Evolutionary conservation across 2,113 vertebrate species (phyloP), one percentile per base, ranked within the genome.

Genomic region (Phrynosoma blainvillii): DNA sequence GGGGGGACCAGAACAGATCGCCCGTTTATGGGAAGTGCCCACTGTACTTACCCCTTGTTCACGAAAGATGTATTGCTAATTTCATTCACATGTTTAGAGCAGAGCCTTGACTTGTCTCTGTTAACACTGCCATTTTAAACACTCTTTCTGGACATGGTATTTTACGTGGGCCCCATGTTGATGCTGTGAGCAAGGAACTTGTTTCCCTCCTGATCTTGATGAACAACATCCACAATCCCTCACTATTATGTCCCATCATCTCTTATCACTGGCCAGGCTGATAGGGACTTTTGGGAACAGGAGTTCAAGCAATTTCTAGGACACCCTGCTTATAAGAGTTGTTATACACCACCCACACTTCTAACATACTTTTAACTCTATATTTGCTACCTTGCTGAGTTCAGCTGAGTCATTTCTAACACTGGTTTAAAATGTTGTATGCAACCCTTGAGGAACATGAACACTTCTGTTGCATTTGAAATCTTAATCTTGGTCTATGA

Each of bases 401-500:
- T 75, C 52, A n/a, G 56, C 16, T 3, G n/a, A 68, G 9, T 40
- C 3, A n/a, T 59, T 76, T 76, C 13, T 80, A 77, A 59, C 52
- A 82, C 12, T 56, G 27, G 25, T 71, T 84, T 32, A 66, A 36
- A 20, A 80, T 54, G 3, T 82, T 84, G 9, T 89, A 21, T 20
- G 81, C 88, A 76, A 74, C 20, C 3, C 25, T 87, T 90, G 83
- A 74, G 88, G 91, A 90, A 30, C 11, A 59, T 18, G 3, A 65
- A 11, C 30, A 70, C 73, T 4, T 62, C 7, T 62, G 4, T 27
- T 25, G 68, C 68, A 71, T 71, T 10, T 71, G 36, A 73, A 10
- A 42, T 73, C 2, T 85, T 18, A 59, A 5, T 65, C 71, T 40
- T 79, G 71, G 30, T 12, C 11, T 59, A 10, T 3, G 18, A 66